These are phyloP conservation scores for Seira ritae DNA, from an alignment of 2,888 invertebrate genomes.

Conservation along the genomic window DNA sequence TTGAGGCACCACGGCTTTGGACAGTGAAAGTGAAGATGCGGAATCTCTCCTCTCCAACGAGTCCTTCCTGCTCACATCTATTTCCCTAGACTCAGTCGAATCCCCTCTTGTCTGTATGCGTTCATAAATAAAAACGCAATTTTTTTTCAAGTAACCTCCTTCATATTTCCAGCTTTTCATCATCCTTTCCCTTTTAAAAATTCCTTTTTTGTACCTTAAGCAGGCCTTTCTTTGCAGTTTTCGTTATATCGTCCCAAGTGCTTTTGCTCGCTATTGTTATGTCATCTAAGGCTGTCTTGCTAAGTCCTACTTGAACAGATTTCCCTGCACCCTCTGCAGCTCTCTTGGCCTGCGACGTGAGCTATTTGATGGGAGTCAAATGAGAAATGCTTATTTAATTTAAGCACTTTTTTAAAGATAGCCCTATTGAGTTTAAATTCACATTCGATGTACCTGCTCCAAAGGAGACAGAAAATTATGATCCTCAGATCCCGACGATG, in stretches of 20 bases:
- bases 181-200: background rate
- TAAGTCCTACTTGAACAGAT: conserved; percentile 84
- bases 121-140: too few species aligned
- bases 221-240: conserved; percentile 92
- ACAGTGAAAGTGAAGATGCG: conserved; percentile 74
- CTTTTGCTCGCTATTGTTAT: conserved; percentile 93
- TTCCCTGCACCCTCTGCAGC: conserved; percentile 89
- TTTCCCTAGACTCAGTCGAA: conserved; percentile 75
- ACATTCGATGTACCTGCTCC: conserved; percentile 89
- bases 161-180: background rate
- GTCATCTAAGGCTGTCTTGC: conserved; percentile 82
- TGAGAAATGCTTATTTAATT: background rate
- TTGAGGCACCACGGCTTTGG: conserved; percentile 71
- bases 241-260: conserved; percentile 91
- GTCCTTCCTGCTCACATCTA: conserved; percentile 40
- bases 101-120: conserved; percentile 77
- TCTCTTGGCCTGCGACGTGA: conserved; percentile 91
- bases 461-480: conserved; percentile 86
- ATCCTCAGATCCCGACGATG: conserved; percentile 78
- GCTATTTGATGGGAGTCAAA: conserved; percentile 77
- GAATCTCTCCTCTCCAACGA: conserved; percentile 74
- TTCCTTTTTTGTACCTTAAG: conserved; percentile 80
- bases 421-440: too few species aligned
- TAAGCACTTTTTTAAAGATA: background rate
- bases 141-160: too few species aligned